Evolutionary conservation across 2,113 vertebrate genomes (phyloP), one percentile per base, ranked within the genome.

Genomic region (Tapirus terrestris): DNA sequence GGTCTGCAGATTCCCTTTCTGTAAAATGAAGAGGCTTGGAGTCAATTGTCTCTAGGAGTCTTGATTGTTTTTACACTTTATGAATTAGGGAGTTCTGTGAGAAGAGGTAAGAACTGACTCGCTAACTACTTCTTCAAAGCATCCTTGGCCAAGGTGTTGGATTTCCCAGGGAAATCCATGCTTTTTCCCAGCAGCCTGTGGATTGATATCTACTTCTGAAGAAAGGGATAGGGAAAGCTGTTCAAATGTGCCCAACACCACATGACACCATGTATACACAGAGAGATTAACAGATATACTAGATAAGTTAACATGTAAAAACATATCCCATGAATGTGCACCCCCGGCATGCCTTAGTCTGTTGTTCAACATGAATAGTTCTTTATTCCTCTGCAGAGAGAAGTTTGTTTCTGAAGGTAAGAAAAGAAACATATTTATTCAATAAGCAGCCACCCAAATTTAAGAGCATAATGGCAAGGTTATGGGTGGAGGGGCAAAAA

Each of bases 221-320:
- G 14, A 60, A 39, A 68, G 17, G 1, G 14, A 1, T 11, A 51
- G 17, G 6, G 29, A 48, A 76, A 53, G 5, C 4, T 25, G 45
- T 12, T 36, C 8, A 8, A 20, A 25, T 67, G 23, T 63, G 6
- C 36, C 68, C 68, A 39, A n/a, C 27, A 25, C 14, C 45, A 4
- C 0, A 0, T 11, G 23, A 48, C 13, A 16, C 1, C 9, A 20
- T 5, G 16, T 11, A 33, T 10, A 7, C 0, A 39, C 18, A 75
- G 27, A 58, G 6, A 20, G 1, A 31, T 45, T 20, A 56, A 76
- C 18, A 7, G 45, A 65, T 58, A 67, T 1, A 61, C 70, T n/a
- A 8, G 16, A 25, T 16, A 12, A 8, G 39, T 17, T 25, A 48
- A 86, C 17, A 17, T 20, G 5, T 86, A 20, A 80, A 81, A 76